Evolutionary conservation across 2,888 invertebrate genomes (phyloP).

Genomic region (Agrenia bidenticulata): DNA sequence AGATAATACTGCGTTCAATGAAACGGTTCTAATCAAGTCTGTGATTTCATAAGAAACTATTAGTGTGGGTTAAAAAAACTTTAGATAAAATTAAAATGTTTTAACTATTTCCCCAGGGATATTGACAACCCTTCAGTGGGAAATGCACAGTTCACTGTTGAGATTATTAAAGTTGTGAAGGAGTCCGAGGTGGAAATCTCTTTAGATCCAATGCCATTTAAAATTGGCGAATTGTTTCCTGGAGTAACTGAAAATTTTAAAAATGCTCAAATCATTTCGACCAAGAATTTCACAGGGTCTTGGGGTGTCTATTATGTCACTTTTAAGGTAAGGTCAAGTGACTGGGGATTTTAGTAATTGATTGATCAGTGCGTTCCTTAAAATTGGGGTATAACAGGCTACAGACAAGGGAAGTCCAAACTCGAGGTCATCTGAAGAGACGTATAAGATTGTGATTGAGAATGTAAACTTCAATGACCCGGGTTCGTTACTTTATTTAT

Average conservation of each 20-base stretch:
- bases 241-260: neutral
- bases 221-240: neutral
- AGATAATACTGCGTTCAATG: neutral
- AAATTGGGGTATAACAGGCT: slow-evolving; percentile 20
- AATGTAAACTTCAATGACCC: slow-evolving; percentile 32
- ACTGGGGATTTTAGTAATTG: too few species aligned
- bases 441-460: slow-evolving; percentile 17
- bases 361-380: neutral
- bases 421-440: neutral
- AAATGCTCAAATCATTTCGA: slow-evolving; percentile 8
- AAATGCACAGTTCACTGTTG: slow-evolving; percentile 23
- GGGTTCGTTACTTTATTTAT: too few species aligned
- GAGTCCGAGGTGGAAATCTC: neutral
- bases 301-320: slow-evolving; percentile 31
- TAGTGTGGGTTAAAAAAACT: neutral
- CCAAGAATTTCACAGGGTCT: slow-evolving; percentile 11
- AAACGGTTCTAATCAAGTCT: slow-evolving; percentile 14
- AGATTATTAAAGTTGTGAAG: slow-evolving; percentile 10
- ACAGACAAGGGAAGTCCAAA: slow-evolving; percentile 12
- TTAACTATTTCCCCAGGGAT: slow-evolving; percentile 24
- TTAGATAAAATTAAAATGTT: too few species aligned
- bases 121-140: slow-evolving; percentile 16
- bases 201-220: slow-evolving; percentile 7
- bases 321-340: slow-evolving; percentile 19
- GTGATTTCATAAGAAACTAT: neutral